Base-by-base conservation (phyloP, 2,888 invertebrate genomes). In the Vannuccia rotundouncinata region DNA sequence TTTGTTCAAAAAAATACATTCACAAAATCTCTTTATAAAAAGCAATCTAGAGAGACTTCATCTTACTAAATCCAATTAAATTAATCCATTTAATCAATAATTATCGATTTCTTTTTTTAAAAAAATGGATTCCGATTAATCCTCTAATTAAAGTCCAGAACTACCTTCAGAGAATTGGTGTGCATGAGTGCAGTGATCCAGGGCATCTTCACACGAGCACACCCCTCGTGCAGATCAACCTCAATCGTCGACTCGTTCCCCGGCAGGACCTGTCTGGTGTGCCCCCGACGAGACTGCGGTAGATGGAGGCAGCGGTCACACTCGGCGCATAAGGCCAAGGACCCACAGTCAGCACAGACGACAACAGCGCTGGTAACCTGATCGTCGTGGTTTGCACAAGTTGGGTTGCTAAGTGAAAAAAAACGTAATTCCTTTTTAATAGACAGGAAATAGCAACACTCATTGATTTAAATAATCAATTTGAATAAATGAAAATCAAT, bases 241-340 rank as follows among this genome's bases (percentile, higher is more conserved):
- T 94, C 93, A 82, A 97, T 95, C 0, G 95, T 94, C 87, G 95
- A 95, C 86, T 96, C 95, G 85, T 96, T 95, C 86, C 45, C 45
- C 5, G 60, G 30, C 1, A 77, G 77, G 27, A 31, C 22, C 90
- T 94, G 93, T 88, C 95, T 89, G 83, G 93, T 92, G 87, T 97
- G 97, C 82, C 91, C 91, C 81, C 94, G 91, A 0, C 94, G 94
- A 84, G 92, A 92, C 77, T 95, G 91, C 86, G 94, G 95, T 79
- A 98, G 91, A 89, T 99, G 98, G 81, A 99, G 90, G 86, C 95
- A 94, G 79, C 95, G 91, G 89, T 98, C 97, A 88, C 98, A 99
- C 86, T 98, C 98, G 0, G 93, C 93, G 88, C 98, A 99, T 31
- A 98, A 90, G 29, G 59, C 60, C 17, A 78, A 22, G 17, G 60